Evolutionary conservation across 2,797 vertebrate species (phyloP).

Genomic region (Micrastur ruficollis): DNA sequence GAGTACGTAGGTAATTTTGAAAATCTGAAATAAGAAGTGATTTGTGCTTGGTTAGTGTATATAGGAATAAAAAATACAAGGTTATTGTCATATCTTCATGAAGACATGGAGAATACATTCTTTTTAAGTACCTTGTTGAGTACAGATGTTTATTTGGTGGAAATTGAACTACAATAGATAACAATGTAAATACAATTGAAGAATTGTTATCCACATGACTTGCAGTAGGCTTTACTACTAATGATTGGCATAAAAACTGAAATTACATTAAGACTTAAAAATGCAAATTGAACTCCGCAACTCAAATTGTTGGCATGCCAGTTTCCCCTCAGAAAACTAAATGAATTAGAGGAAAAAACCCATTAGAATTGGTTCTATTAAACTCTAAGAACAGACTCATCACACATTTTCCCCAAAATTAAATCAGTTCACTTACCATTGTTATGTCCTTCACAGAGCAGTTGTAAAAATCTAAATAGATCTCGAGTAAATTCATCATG

Average conservation of each 20-base stretch:
- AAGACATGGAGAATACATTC: neutral
- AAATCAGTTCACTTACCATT: slow-evolving; percentile 81
- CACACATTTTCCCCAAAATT: neutral
- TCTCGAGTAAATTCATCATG: slow-evolving; percentile 97
- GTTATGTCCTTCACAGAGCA: slow-evolving; percentile 98
- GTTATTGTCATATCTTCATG: neutral
- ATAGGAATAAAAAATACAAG: neutral
- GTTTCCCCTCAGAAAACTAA: neutral
- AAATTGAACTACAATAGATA: neutral
- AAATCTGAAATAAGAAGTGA: slow-evolving; percentile 83
- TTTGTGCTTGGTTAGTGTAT: neutral
- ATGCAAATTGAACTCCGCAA: neutral
- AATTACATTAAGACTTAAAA: neutral
- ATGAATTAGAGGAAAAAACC: neutral
- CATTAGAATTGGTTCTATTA: neutral
- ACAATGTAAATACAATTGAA: neutral
- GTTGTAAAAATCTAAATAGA: slow-evolving; percentile 96
- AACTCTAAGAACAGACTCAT: neutral
- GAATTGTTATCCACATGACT: neutral
- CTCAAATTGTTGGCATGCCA: neutral
- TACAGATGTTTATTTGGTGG: neutral
- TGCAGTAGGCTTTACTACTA: neutral
- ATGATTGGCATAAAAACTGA: neutral
- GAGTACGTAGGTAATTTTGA: slow-evolving; percentile 96
- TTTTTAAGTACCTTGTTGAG: neutral